A percentile compares a stretch with the other conserved stretches of the same genome.
Evolutionary conservation across 1,140 invertebrate genomes (phyloP).

Genomic region (Lamellibrachia luymesi): DNA sequence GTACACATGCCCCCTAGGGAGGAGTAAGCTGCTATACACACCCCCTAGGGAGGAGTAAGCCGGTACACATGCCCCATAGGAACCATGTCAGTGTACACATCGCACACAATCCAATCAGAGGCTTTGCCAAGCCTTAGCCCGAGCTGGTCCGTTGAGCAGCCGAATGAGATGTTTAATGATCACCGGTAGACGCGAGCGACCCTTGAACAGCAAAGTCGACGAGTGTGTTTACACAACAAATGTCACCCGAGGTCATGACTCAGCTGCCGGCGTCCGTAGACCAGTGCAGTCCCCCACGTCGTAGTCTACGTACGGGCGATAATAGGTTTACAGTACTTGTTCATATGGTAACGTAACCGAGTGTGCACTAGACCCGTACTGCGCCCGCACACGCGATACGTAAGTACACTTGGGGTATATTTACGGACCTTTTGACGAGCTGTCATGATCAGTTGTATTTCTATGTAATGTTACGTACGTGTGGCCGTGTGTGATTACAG

Average conservation of each 20-base stretch:
- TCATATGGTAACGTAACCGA: neutral
- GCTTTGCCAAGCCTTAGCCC: neutral
- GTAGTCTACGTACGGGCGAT: neutral
- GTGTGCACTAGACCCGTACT: no score
- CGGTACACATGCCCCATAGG: no score
- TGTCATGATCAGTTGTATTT: neutral
- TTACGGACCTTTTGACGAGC: neutral
- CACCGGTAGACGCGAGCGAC: neutral
- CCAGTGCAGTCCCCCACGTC: no score
- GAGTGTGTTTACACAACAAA: neutral
- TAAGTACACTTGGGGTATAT: neutral
- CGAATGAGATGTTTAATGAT: neutral
- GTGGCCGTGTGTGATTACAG: neutral
- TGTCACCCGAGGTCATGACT: neutral
- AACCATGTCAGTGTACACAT: neutral
- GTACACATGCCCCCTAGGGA: no score
- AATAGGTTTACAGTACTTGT: neutral
- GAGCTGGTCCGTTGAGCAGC: neutral
- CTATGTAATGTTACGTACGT: neutral
- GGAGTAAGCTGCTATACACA: no score
- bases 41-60: no score
- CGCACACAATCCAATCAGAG: neutral
- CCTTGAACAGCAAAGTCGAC: neutral
- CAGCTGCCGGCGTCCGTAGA: neutral
- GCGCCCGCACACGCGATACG: neutral